Evolutionary conservation across 1,140 invertebrate genomes (phyloP).

Genomic region (Megalopta genalis): DNA sequence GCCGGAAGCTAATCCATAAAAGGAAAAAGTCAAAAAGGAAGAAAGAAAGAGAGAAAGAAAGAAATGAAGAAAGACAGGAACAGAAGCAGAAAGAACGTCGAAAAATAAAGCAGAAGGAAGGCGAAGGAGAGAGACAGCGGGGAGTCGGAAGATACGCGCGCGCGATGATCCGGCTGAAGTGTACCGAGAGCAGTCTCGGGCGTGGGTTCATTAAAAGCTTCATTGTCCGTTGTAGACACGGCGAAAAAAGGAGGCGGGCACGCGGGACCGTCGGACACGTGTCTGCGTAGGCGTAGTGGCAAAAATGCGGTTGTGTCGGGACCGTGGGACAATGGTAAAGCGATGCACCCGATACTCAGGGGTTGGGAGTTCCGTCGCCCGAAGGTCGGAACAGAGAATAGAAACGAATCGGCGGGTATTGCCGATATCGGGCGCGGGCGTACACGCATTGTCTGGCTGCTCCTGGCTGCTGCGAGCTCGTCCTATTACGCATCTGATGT

Average conservation of each 20-base stretch:
- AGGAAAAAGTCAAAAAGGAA: too few relatives aligned
- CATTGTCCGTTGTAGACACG: conserved; percentile 27
- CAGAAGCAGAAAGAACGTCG: not conserved
- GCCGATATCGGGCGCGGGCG: conserved; percentile 46
- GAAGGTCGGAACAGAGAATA: conserved; percentile 33
- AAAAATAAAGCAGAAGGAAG: too few relatives aligned
- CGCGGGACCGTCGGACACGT: too few relatives aligned
- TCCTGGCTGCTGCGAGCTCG: conserved; percentile 32
- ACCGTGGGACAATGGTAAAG: not conserved
- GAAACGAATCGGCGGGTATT: conserved; percentile 49
- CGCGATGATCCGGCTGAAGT: not conserved
- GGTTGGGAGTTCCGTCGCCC: conserved; percentile 17
- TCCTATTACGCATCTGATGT: conserved; percentile 52
- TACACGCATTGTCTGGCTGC: conserved; percentile 45
- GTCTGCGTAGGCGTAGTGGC: conserved; percentile 2
- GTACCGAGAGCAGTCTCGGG: conserved; percentile 2
- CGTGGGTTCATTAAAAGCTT: conserved; percentile 19
- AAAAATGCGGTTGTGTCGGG: conserved; percentile 18
- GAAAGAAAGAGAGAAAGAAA: not conserved
- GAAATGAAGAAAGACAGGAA: too few relatives aligned
- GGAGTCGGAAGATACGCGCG: not conserved
- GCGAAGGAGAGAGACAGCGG: not conserved
- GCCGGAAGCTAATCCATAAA: not conserved
- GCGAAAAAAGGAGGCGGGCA: not conserved
- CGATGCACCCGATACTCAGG: conserved; percentile 12